Base-by-base conservation (phyloP, 2,113 vertebrate species). In the Scophthalmus maximus region DNA sequence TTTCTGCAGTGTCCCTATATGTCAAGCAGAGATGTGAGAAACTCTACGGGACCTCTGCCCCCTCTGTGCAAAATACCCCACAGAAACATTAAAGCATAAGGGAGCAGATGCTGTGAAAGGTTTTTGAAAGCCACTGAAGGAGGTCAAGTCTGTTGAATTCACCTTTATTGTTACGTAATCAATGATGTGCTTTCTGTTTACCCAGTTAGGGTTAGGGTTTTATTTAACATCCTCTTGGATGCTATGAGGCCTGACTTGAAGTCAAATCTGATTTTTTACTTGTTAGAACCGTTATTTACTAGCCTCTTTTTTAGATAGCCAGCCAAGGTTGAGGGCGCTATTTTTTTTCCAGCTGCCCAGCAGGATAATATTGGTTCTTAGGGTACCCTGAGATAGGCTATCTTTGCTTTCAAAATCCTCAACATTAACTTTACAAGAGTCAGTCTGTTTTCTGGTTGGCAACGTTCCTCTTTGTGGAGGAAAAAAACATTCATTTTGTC, bases 1-100 rank as follows among this genome's bases (percentile, higher is more conserved):
- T 88, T 85, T 80, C 62, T 34, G 51, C 58, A 68, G 38, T 77
- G 56, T 84, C 83, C 80, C 82, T 34, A 65, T 69, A 87, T 82
- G 68, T 85, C 75, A 46, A 64, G 46, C 57, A 50, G 49, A 85
- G 64, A 84, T 65, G 68, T 65, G 73, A 74, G 44, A 84, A 86
- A 83, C 73, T 82, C 71, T 60, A 69, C 30, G 17, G 56, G 50
- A 86, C 73, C 72, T 56, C 72, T 84, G 66, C 60, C 55, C 73
- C 71, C 32, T 61, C 47, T 65, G 63, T 65, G 62, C 76, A 26
- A 50, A 86, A 69, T 66, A 79, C 55, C 52, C 75, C 67, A 51
- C 67, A 79, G 84, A 87, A 81, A 69, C 63, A 65, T 67, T 73
- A 76, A 75, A 78, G 60, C 88, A 67, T 57, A 59, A 70, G 49